Conservation (phyloP, 2,113 vertebrate species). For the Stigmatopora nigra region DNA sequence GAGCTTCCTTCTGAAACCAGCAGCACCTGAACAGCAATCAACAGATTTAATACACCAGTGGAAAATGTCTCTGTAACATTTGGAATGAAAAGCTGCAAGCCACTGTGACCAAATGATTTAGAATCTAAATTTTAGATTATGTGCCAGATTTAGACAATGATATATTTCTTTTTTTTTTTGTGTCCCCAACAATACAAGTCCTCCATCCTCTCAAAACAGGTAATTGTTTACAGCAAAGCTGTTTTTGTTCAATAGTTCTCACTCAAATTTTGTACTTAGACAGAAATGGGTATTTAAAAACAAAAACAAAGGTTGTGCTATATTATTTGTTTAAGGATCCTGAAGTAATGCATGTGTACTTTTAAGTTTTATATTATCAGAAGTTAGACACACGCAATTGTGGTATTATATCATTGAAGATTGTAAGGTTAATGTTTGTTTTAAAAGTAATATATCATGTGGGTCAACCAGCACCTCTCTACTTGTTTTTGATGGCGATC, state of each 20-base stretch:
- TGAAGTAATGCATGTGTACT: slow-evolving; percentile 38
- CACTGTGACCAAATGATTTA: too few species aligned
- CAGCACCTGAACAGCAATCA: too few species aligned
- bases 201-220: slow-evolving; percentile 62
- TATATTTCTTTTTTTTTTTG: slow-evolving; percentile 22
- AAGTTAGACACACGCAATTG: slow-evolving; percentile 1
- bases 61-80: too few species aligned
- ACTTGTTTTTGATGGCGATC: slow-evolving; percentile 70
- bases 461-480: slow-evolving; percentile 39
- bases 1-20: too few species aligned
- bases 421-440: slow-evolving; percentile 24
- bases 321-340: slow-evolving; percentile 59
- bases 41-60: too few species aligned
- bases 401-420: slow-evolving; percentile 9
- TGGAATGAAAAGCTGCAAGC: too few species aligned
- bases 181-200: slow-evolving; percentile 59
- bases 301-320: slow-evolving; percentile 74
- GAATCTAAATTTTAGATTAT: too few species aligned
- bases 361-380: slow-evolving; percentile 38
- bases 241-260: slow-evolving; percentile 51
- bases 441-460: slow-evolving; percentile 33
- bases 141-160: slow-evolving; percentile 25
- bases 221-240: slow-evolving; percentile 54
- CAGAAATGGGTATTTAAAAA: slow-evolving; percentile 57
- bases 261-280: slow-evolving; percentile 39